Conservation (phyloP, 2,797 vertebrate species). For the Tamandua tetradactyla region DNA sequence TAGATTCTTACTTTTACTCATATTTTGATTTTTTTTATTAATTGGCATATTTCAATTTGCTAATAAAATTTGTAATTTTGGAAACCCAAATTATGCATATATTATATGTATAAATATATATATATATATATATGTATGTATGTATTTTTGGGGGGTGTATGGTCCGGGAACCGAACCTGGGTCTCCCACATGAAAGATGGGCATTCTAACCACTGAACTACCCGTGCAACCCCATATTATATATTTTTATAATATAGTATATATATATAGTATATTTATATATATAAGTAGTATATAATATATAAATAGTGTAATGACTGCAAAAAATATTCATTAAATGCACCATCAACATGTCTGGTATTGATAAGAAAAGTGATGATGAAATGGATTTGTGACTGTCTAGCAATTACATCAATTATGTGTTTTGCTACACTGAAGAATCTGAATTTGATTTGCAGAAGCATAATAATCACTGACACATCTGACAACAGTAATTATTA, state of each 20-base stretch:
- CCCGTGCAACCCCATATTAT: too few species aligned
- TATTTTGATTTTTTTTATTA: neutral
- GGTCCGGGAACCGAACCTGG: too few species aligned
- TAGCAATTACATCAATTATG: neutral
- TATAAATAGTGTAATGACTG: too few species aligned
- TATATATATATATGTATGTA: too few species aligned
- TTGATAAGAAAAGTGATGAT: neutral
- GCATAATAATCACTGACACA: neutral
- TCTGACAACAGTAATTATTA: neutral
- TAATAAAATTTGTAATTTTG: constrained; percentile 2
- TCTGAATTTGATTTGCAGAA: neutral
- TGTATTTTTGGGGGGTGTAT: too few species aligned
- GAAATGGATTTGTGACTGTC: neutral
- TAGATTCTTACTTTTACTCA: constrained; percentile 29
- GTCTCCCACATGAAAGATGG: too few species aligned
- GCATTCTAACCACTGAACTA: too few species aligned
- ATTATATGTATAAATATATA: neutral
- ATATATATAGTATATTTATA: too few species aligned
- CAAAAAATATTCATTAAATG: neutral
- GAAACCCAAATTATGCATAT: neutral
- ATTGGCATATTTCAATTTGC: neutral
- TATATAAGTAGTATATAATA: too few species aligned
- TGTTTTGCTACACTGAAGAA: neutral
- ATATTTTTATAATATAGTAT: too few species aligned
- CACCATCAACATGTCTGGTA: neutral